Base-by-base conservation (phyloP, 2,888 invertebrate species). In the Balanococcus diminutus region DNA sequence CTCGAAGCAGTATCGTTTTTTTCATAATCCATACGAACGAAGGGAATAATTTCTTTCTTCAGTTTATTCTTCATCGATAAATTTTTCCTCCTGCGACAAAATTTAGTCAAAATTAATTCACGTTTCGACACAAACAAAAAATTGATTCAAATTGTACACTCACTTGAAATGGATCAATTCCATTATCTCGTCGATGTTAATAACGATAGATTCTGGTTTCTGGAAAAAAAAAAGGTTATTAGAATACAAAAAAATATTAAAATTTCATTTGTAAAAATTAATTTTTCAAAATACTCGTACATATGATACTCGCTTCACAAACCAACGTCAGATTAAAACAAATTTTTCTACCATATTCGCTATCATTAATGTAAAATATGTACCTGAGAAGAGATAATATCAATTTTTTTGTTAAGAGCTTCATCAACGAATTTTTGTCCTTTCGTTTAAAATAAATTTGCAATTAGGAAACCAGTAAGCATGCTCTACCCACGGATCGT, bases 401-500 rank as follows among this genome's bases (percentile, higher is more conserved):
- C 82, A 1, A 16, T 28, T 32, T 42, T 85, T 16, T 84, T 46
- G 28, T 75, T 81, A 46, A 86, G 25, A 8, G 87, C 83, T 83
- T 83, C 11, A 36, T 94, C 93, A 56, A 97, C 93, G 89, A 93
- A 98, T 3, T 93, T 93, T 86, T 93, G 92, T 8, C 97, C 96
- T 89, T 87, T 94, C 94, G 86, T 95, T 91, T 87, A 94, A 92
- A 9, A 98, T 92, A 90, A 93, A 98, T 22, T 93, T 93, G 89
- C 98, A 98, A 86, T 94, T 93, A 16, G 94, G 93, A 89, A 96
- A 96, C 97, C 97, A 98, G 46, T 94, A 92, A 0, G 97, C 97
- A 90, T 98, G 98, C 90, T 98, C 97, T 88, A 95, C 94, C 97
- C 98, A 98, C 0, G 98, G 97, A 88, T 96, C 94, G 90, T 98